These are phyloP conservation scores for Chiloscyllium plagiosum DNA, from an alignment of 2,113 vertebrate species.

Conservation along the genomic window DNA sequence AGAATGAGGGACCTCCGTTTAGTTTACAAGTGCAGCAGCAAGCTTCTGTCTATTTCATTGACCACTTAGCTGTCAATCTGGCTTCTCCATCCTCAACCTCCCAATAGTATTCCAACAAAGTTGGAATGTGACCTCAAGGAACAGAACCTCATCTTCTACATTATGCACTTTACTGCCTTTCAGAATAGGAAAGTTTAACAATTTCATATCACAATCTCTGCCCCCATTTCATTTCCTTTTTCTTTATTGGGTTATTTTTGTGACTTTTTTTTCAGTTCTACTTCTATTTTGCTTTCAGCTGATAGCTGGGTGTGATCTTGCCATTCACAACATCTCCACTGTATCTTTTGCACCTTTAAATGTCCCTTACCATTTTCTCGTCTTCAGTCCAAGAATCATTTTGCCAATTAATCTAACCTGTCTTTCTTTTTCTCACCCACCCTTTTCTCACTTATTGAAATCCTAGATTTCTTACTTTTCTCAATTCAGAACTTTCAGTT, in stretches of 20 bases:
- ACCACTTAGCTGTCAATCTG: neutral
- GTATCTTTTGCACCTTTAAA: too few species aligned
- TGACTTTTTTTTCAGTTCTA: too few species aligned
- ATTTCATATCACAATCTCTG: neutral
- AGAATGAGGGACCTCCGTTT: neutral
- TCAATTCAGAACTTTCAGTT: neutral
- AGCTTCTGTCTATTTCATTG: neutral
- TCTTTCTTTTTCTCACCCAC: too few species aligned
- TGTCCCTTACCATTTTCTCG: too few species aligned
- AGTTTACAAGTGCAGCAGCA: neutral
- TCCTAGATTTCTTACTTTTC: neutral
- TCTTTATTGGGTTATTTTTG: neutral
- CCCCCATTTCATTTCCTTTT: neutral
- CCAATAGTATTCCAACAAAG: neutral
- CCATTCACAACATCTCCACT: too few species aligned
- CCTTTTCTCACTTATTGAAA: neutral
- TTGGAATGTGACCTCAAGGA: neutral
- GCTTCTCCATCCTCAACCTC: neutral
- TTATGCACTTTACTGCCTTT: neutral
- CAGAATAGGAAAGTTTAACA: neutral
- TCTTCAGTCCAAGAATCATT: too few species aligned
- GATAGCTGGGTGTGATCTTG: too few species aligned
- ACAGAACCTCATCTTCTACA: neutral
- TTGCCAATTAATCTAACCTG: too few species aligned
- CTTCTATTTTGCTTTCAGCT: neutral